phyloP scores from a whole-genome alignment of 1,140 invertebrate genomes.

The Cryptotermes secundus region DNA sequence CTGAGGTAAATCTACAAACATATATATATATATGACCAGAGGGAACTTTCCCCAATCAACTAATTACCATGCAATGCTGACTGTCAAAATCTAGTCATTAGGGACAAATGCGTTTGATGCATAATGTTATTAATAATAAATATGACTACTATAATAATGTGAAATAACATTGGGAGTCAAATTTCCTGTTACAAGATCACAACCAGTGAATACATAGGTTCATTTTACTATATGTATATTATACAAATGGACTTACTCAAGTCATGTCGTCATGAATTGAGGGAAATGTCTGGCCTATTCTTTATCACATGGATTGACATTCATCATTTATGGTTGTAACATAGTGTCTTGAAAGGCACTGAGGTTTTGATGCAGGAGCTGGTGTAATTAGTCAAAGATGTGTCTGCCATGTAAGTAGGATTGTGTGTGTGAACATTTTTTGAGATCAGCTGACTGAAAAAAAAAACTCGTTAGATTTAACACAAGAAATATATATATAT shows the following conservation, averaged over 20 bases:
- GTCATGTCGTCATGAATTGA: neutral
- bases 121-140: neutral
- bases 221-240: neutral
- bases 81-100: slow-evolving; percentile 10
- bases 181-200: neutral
- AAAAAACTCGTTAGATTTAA: slow-evolving; percentile 24
- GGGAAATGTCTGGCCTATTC: slow-evolving; percentile 3
- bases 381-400: no score
- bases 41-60: neutral
- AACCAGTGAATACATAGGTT: neutral
- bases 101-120: neutral
- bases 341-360: no score
- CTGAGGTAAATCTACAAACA: neutral
- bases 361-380: no score
- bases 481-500: neutral
- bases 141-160: neutral
- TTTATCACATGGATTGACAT: neutral
- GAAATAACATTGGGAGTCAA: slow-evolving; percentile 5
- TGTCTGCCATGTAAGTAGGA: no score
- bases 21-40: neutral
- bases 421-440: neutral
- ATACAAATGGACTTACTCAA: neutral
- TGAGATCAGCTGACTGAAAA: neutral
- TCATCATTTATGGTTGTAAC: neutral
- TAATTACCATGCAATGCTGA: slow-evolving; percentile 7